Conservation (phyloP, 2,888 invertebrate genomes). For the Athalia rosae region DNA sequence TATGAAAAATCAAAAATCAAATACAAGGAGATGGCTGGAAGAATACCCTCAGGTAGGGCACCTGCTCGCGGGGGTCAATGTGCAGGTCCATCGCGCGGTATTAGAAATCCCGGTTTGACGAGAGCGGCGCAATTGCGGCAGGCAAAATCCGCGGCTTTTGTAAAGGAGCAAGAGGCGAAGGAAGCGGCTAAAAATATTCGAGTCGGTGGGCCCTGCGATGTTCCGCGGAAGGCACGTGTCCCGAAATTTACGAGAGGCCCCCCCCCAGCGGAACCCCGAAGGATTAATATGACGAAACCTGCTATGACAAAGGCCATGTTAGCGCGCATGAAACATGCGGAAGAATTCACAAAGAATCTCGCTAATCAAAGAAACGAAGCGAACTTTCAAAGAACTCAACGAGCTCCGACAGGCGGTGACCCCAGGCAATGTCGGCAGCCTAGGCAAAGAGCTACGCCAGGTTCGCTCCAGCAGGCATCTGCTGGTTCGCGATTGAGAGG, state of each 20-base stretch:
- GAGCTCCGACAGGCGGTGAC: constrained; percentile 59
- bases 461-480: constrained; percentile 19
- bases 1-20: background rate
- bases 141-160: constrained; percentile 56
- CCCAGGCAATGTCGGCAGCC: constrained; percentile 48
- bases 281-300: constrained; percentile 60
- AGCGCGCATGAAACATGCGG: constrained; percentile 60
- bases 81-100: constrained; percentile 2
- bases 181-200: background rate
- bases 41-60: constrained; percentile 18
- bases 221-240: constrained; percentile 35
- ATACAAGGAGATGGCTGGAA: constrained; percentile 48
- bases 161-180: constrained; percentile 51
- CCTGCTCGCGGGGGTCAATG: constrained; percentile 18
- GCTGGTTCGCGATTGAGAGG: background rate
- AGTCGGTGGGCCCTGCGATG: background rate
- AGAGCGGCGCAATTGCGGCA: constrained; percentile 58
- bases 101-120: constrained; percentile 52
- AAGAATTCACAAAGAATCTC: constrained; percentile 53
- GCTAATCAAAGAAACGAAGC: constrained; percentile 47
- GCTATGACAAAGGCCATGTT: constrained; percentile 63
- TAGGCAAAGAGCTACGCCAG: background rate
- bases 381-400: constrained; percentile 46
- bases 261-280: constrained; percentile 56
- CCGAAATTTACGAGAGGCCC: constrained; percentile 46